Evolutionary conservation across 30 jellyfish, hydroid and myxozoan genomes (phyloP).

Genomic region (Sanderia malayensis): DNA sequence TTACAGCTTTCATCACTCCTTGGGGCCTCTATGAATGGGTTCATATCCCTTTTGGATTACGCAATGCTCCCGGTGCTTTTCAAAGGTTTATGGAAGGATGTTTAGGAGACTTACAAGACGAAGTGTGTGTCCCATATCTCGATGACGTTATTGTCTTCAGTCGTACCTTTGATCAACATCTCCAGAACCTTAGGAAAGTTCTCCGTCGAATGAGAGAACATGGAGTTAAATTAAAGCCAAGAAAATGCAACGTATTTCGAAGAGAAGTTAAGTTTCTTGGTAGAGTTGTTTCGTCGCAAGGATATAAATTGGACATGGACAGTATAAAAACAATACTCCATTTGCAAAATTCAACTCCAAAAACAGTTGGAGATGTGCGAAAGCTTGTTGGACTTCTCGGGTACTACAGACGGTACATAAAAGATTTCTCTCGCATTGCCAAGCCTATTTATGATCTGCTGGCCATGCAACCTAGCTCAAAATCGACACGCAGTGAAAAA

Average conservation of each 20-base stretch:
- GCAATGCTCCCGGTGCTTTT: not conserved
- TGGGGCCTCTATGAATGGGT: constrained; percentile 11
- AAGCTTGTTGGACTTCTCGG: constrained; percentile 16
- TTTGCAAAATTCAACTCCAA: constrained; percentile 20
- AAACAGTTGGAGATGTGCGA: constrained; percentile 12
- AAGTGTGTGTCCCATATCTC: too few species aligned
- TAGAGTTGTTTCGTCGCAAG: constrained; percentile 10
- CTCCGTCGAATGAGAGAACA: too few species aligned
- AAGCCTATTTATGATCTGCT: constrained; percentile 27
- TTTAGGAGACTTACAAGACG: too few species aligned
- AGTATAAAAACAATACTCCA: constrained; percentile 8
- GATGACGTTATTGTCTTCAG: too few species aligned
- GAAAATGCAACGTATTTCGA: not conserved
- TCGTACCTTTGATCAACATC: too few species aligned
- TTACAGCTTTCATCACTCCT: too few species aligned
- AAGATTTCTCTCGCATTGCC: constrained; percentile 17
- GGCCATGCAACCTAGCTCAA: not conserved
- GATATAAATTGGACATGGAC: constrained; percentile 5
- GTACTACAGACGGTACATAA: constrained; percentile 16
- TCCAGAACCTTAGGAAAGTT: too few species aligned
- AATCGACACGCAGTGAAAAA: too few species aligned
- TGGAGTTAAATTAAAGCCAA: not conserved
- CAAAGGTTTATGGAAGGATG: too few species aligned
- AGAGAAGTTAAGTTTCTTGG: constrained; percentile 11
- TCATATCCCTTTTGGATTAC: not conserved